Conservation (phyloP, 1,140 invertebrate genomes). For the Apolygus lucorum region DNA sequence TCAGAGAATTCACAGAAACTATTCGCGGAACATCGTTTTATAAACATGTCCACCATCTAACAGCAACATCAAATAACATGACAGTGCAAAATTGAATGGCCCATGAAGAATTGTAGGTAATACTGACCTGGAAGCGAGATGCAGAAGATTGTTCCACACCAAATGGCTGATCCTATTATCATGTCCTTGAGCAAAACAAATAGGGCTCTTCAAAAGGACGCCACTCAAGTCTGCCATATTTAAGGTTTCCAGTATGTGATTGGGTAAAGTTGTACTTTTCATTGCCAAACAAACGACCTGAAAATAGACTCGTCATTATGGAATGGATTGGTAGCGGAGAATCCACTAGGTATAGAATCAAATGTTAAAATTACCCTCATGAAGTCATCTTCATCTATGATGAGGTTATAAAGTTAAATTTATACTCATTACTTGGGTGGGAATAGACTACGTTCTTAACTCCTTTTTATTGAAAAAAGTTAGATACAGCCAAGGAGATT, state of each 20-base stretch:
- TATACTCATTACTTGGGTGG: too few relatives aligned
- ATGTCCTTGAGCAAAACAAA: constrained; percentile 46
- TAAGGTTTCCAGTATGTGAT: constrained; percentile 36
- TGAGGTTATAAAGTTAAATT: too few relatives aligned
- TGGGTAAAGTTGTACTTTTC: constrained; percentile 26
- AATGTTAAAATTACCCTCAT: too few relatives aligned
- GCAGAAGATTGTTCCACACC: constrained; percentile 40
- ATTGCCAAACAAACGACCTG: constrained; percentile 30
- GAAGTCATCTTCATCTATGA: too few relatives aligned
- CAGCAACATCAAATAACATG: neutral
- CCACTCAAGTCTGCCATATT: constrained; percentile 44
- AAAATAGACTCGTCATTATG: constrained; percentile 11
- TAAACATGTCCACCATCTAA: neutral
- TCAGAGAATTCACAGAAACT: neutral
- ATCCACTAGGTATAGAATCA: too few relatives aligned
- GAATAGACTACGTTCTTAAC: too few relatives aligned
- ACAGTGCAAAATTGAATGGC: neutral
- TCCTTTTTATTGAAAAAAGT: too few relatives aligned
- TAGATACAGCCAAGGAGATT: too few relatives aligned
- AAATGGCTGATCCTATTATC: constrained; percentile 45
- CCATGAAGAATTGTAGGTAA: too few relatives aligned
- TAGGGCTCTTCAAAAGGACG: constrained; percentile 40
- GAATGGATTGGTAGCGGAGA: too few relatives aligned
- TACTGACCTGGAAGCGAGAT: constrained; percentile 44
- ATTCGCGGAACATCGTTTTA: neutral